Evolutionary conservation across 1,140 invertebrate species (phyloP).

Genomic region (Lepidotrigona ventralis): DNA sequence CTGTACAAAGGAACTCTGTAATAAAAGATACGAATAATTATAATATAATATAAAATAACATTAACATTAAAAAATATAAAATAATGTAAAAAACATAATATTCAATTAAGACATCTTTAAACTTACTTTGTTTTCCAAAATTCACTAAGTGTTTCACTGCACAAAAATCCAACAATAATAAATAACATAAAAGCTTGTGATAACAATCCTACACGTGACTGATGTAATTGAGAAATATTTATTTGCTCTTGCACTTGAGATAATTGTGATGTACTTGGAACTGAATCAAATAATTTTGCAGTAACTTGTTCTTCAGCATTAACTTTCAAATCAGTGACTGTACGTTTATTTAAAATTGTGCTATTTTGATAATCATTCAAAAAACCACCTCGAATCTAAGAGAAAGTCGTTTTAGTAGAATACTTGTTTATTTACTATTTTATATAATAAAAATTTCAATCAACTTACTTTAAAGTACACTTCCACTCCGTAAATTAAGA

Average conservation of each 20-base stretch:
- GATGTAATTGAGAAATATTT: slow-evolving; percentile 93
- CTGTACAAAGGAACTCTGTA: slow-evolving; percentile 91
- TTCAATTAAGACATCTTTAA: not conserved
- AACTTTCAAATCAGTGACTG: slow-evolving; percentile 61
- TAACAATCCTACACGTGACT: slow-evolving; percentile 92
- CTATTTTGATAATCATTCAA: slow-evolving; percentile 81
- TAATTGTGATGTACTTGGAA: slow-evolving; percentile 66
- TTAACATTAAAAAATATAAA: too few relatives aligned
- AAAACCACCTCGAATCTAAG: slow-evolving; percentile 85
- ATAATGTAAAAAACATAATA: not conserved
- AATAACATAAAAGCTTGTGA: slow-evolving; percentile 93
- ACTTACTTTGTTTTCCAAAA: slow-evolving; percentile 94
- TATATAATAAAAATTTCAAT: slow-evolving; percentile 30
- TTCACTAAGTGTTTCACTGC: slow-evolving; percentile 93
- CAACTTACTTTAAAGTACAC: slow-evolving; percentile 93
- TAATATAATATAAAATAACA: not conserved
- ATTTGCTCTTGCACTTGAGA: slow-evolving; percentile 81
- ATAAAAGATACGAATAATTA: slow-evolving; percentile 49
- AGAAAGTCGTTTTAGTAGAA: slow-evolving; percentile 18
- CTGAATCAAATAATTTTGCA: slow-evolving; percentile 75
- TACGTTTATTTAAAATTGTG: slow-evolving; percentile 80
- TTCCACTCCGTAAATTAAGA: slow-evolving; percentile 96
- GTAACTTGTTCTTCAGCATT: slow-evolving; percentile 74
- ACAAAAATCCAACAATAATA: slow-evolving; percentile 92
- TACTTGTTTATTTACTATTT: not conserved